Evolutionary conservation across 2,888 invertebrate genomes (phyloP), one percentile per base, ranked within the genome.

Genomic region (Cinara cedri): DNA sequence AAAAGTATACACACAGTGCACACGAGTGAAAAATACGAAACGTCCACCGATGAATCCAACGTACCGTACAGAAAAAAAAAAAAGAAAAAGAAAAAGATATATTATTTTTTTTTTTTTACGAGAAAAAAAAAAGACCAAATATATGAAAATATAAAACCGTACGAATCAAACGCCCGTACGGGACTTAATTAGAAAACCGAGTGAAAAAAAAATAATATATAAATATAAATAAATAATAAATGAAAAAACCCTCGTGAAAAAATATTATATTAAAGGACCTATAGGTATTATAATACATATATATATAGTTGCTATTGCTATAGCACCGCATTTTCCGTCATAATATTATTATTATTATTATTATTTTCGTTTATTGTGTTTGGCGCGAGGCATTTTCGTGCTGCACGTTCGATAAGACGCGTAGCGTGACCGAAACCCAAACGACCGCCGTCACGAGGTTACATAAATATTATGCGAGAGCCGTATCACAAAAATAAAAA

Each of bases 341-440:
- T 68, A 49, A 62, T 62, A 62, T 46, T 66, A 68, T 74, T 63
- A 21, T 34, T 34, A n/a, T n/a, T n/a, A n/a, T n/a, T n/a, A n/a
- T n/a, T n/a, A n/a, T 75, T 65, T 57, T 42, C 65, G 34, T 76
- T 66, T 68, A 46, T 57, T 57, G 44, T 57, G 54, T 68, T 76
- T 57, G 10, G 57, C 51, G 46, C 65, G 16, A 75, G 54, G 24
- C 66, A 54, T 44, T 55, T 66, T 57, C 46, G 55, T 76, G 74
- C 21, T 19, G 51, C 19, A 55, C 66, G 66, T 65, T 68, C 66
- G 66, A 76, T 66, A 68, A 66, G 46, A 68, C 55, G 34, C 3
- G 46, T 76, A 34, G 76, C 76, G 76, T 76, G 76, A 76, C 76
- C 76, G 6, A 76, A 76, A 66, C 76, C 66, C 26, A 55, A 68